phyloP scores from a whole-genome alignment of 2,797 vertebrate species.

The Arctocebus calabarensis region DNA sequence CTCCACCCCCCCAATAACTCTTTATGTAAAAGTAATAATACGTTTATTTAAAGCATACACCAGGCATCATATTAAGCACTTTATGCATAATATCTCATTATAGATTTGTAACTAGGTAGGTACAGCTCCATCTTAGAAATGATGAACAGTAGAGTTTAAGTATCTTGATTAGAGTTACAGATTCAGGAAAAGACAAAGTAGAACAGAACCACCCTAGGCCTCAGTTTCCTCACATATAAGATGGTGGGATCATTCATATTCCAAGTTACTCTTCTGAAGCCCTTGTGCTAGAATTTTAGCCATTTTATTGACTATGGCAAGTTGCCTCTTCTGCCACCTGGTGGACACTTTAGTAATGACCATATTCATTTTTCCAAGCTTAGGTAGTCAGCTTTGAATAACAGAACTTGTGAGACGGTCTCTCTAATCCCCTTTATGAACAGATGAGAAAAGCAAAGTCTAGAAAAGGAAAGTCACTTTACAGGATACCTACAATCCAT shows the following conservation, averaged over 20 bases:
- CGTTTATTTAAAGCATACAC: not conserved
- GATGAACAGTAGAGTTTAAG: not conserved
- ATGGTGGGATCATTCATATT: not conserved
- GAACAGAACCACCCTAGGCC: not conserved
- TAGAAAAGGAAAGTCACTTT: not conserved
- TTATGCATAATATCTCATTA: not conserved
- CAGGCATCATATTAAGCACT: not conserved
- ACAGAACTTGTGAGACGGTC: not conserved
- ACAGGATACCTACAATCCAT: not conserved
- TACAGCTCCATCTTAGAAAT: not conserved
- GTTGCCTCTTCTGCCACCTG: constrained; percentile 13
- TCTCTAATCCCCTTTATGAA: not conserved
- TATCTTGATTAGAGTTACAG: not conserved
- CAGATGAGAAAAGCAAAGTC: not conserved
- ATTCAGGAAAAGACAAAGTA: not conserved
- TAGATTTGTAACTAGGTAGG: not conserved
- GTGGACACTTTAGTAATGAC: not conserved
- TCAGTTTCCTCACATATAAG: not conserved
- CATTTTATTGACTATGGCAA: not conserved
- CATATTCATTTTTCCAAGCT: not conserved
- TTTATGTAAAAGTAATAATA: not conserved
- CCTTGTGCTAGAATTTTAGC: not conserved
- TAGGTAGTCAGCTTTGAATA: not conserved
- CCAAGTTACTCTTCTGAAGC: not conserved
- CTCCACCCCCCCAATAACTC: too few species aligned